Evolutionary conservation across 2,113 vertebrate genomes (phyloP).

Genomic region (Mystacornis crossleyi): DNA sequence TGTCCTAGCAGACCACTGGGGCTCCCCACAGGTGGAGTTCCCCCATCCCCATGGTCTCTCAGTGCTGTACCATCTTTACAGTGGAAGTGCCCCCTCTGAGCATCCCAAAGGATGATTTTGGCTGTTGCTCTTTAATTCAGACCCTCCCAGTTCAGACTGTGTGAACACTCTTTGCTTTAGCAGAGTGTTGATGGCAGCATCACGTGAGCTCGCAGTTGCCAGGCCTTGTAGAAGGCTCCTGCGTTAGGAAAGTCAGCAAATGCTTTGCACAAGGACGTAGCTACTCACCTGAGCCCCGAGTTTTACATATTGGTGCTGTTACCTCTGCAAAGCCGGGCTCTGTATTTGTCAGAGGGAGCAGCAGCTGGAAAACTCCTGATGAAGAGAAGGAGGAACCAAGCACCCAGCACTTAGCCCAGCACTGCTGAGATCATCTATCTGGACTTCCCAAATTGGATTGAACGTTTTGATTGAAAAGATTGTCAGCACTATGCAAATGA

Average conservation of each 20-base stretch:
- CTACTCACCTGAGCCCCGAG: neutral
- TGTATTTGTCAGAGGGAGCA: neutral
- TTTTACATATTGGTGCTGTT: neutral
- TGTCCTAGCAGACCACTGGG: neutral
- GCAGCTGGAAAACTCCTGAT: neutral
- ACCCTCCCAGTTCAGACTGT: neutral
- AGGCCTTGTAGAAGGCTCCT: neutral
- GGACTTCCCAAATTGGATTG: constrained; percentile 47
- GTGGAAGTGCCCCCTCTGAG: neutral
- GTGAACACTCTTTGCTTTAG: neutral
- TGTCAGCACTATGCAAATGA: constrained; percentile 81
- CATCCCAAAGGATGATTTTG: neutral
- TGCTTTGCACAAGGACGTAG: neutral
- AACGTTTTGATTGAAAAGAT: constrained; percentile 62
- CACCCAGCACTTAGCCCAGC: neutral
- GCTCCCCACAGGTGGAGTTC: too few relatives aligned
- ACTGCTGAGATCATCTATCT: too few relatives aligned
- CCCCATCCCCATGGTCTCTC: rapidly evolving
- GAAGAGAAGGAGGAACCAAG: neutral
- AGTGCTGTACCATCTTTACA: neutral
- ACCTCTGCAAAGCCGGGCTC: neutral
- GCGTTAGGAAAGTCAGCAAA: neutral
- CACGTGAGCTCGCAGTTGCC: neutral
- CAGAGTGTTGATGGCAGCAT: neutral
- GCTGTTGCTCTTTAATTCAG: neutral